Evolutionary conservation across 2,113 vertebrate genomes (phyloP).

Genomic region (Misgurnus anguillicaudatus): DNA sequence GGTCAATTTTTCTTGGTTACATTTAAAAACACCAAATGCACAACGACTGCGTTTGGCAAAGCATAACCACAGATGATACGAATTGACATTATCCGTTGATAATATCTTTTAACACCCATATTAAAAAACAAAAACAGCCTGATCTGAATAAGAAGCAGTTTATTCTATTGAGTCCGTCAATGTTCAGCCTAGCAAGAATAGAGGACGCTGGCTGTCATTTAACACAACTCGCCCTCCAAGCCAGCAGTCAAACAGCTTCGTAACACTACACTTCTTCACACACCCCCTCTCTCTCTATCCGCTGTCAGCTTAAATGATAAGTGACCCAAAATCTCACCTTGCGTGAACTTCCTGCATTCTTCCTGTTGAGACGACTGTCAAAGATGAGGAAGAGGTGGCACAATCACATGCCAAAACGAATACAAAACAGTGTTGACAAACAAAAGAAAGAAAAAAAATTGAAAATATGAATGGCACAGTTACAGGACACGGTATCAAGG

Average conservation of each 20-base stretch:
- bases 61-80: no score
- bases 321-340: slow-evolving; percentile 70
- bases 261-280: slow-evolving; percentile 39
- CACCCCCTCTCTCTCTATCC: slow-evolving; percentile 46
- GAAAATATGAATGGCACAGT: slow-evolving; percentile 43
- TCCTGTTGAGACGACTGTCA: slow-evolving; percentile 64
- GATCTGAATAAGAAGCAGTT: slow-evolving; percentile 20
- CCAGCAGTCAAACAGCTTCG: slow-evolving; percentile 56
- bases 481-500: slow-evolving; percentile 3
- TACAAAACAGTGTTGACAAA: slow-evolving; percentile 39
- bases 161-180: neutral
- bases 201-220: slow-evolving; percentile 58
- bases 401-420: slow-evolving; percentile 39
- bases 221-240: slow-evolving; percentile 58
- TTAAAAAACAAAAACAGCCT: no score
- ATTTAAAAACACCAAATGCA: no score
- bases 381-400: slow-evolving; percentile 1
- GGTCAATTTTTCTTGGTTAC: no score
- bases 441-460: neutral
- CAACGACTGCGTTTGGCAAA: no score
- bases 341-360: slow-evolving; percentile 56
- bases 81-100: no score
- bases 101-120: no score
- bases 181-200: slow-evolving; percentile 27
- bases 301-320: slow-evolving; percentile 66